Conservation (phyloP, 2,888 invertebrate genomes). For the Resseliella maxima region DNA sequence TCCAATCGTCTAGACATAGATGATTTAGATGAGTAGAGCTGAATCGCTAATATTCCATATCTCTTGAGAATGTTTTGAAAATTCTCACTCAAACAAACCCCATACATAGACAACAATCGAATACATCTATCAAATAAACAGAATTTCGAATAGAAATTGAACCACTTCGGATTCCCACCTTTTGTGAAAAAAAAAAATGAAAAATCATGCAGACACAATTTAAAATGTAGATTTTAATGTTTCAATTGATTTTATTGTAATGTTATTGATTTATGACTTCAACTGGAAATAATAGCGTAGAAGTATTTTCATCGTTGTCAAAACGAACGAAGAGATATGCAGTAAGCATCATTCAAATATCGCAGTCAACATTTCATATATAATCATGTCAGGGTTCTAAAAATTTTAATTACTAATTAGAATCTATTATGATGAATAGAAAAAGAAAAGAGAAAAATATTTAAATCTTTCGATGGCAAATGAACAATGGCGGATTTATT, state of each 20-base stretch:
- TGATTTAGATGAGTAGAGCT: not conserved
- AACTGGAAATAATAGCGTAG: slow-evolving; percentile 11
- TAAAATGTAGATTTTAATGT: slow-evolving; percentile 3
- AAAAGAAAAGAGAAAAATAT: no score
- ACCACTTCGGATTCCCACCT: slow-evolving; percentile 34
- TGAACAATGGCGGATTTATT: not conserved
- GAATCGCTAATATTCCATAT: slow-evolving; percentile 6
- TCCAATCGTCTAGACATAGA: not conserved
- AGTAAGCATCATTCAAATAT: not conserved
- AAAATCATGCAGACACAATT: not conserved
- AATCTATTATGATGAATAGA: not conserved
- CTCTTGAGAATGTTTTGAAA: not conserved
- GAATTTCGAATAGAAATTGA: not conserved
- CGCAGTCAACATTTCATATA: slow-evolving; percentile 40
- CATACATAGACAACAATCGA: not conserved
- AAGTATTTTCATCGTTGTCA: not conserved
- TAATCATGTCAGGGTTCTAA: slow-evolving; percentile 51
- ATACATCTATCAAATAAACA: no score
- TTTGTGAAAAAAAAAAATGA: no score
- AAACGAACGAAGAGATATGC: not conserved
- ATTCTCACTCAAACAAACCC: not conserved
- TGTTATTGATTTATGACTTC: not conserved
- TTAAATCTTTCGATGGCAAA: not conserved
- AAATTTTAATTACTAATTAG: slow-evolving; percentile 2
- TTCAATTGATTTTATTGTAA: not conserved